Base-by-base conservation (phyloP, 1,140 invertebrate genomes). In the Amphibalanus amphitrite region DNA sequence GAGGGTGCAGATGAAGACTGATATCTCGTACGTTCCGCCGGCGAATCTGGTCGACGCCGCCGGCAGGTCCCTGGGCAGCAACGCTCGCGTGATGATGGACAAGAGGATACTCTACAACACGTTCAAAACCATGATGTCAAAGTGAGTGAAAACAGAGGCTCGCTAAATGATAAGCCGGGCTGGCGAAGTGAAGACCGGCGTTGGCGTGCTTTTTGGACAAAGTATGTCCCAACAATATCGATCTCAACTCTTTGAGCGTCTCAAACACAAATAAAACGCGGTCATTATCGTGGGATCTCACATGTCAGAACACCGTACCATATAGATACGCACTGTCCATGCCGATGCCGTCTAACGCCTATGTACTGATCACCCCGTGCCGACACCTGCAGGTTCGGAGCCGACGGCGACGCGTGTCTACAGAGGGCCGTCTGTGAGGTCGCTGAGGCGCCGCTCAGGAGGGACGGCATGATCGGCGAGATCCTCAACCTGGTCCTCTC, bases 381-480 rank as follows among this genome's bases (percentile, higher is more conserved):
- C n/a, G n/a, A n/a, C n/a, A n/a, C n/a, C n/a, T n/a, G n/a, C n/a
- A 74, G 74, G 69, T 72, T 75, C 26, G 76, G 76, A 10, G 40
- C 74, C 80, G 85, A 90, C 72, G 91, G 90, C 1, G 90, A 87
- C 77, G 88, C 90, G 13, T 93, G 91, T 78, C 78, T 92, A 3
- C 79, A 92, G 64, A 81, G 91, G 73, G 89, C 90, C 4, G 91
- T 92, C 69, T 93, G 91, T 75, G 90, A 92, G 80, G 86, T 92
- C 59, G 90, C 92, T 74, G 88, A 90, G 8, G 86, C 90, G 77
- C 87, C 88, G 3, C 73, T 77, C 26, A 73, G 72, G 38, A 72
- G 76, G 13, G 74, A 77, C 71, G 77, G 77, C 23, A 73, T 77
- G 29, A 40, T 78, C 69, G 77, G 77, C 59, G 77, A 78, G 67